Conservation (phyloP, 2,888 invertebrate species). For the Tolmerus cingulatus region DNA sequence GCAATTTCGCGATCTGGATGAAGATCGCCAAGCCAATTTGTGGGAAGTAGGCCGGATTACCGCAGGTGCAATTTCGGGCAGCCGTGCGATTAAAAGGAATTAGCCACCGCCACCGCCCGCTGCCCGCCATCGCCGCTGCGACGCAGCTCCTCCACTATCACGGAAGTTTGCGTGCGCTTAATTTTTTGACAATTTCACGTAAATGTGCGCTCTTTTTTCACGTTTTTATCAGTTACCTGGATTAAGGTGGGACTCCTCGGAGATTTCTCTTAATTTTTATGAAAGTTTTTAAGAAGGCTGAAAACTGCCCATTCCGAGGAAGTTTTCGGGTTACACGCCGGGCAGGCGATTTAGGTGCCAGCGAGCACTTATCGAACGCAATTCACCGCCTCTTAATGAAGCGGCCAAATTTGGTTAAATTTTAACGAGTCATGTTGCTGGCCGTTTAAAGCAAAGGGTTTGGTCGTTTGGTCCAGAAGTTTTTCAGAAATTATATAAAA, state of each 20-base stretch:
- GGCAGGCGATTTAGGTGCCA: background rate
- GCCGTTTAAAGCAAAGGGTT: background rate
- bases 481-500: background rate
- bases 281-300: background rate
- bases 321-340: background rate
- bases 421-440: background rate
- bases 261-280: conserved; percentile 2
- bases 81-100: conserved; percentile 20
- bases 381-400: background rate
- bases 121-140: background rate
- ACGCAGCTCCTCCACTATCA: background rate
- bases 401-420: background rate
- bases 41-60: conserved; percentile 14
- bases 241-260: background rate
- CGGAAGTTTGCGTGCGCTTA: conserved; percentile 27
- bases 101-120: background rate
- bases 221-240: background rate
- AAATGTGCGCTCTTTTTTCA: background rate
- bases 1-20: background rate
- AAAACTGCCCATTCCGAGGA: background rate
- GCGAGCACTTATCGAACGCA: background rate
- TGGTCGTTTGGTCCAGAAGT: background rate
- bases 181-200: conserved; percentile 20
- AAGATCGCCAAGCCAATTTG: background rate
- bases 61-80: conserved; percentile 12